Base-by-base conservation (phyloP, 2,888 invertebrate species). In the Saturnia pavonia region DNA sequence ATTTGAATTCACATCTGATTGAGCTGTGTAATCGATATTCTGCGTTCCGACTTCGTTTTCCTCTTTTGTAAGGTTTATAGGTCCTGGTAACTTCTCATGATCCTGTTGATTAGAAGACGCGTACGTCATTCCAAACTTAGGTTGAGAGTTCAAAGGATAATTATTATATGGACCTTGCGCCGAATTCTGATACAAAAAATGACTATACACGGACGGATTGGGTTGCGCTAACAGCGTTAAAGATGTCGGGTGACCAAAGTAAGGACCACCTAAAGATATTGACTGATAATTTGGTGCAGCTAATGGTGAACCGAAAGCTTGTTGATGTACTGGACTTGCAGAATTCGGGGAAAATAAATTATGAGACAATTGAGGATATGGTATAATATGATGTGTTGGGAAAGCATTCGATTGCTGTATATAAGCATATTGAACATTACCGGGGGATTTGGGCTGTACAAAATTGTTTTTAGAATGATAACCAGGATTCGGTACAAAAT, bases 381-480 rank as follows among this genome's bases (percentile, higher is more conserved):
- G 86, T 3, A 88, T 74, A 43, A 88, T 77, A 1, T 85, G 76
- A 7, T 83, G 84, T 9, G 85, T 77, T 9, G 85, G 82, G 69
- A 85, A 88, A 68, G 75, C 79, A 1, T 83, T 74, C 0, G 88
- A 86, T 45, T 89, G 91, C 67, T 89, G 94, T 16, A 92, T 72
- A 19, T 91, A 77, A 45, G 91, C 85, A 14, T 93, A 73, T 75
- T 94, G 94, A 1, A 91, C 79, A 66, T 91, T 90, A 1, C 91
- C 89, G 8, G 81, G 75, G 25, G 84, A 73, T 75, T 94, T 94
- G 0, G 91, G 80, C 1, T 92, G 89, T 2, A 92, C 79, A 25
- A 92, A 71, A 79, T 94, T 93, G 71, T 91, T 93, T 73, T 94
- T 94, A 0, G 91, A 79, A 75, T 94, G 94, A 72, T 91, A 93